phyloP scores from a whole-genome alignment of 2,797 vertebrate genomes.

The Bradypus variegatus region DNA sequence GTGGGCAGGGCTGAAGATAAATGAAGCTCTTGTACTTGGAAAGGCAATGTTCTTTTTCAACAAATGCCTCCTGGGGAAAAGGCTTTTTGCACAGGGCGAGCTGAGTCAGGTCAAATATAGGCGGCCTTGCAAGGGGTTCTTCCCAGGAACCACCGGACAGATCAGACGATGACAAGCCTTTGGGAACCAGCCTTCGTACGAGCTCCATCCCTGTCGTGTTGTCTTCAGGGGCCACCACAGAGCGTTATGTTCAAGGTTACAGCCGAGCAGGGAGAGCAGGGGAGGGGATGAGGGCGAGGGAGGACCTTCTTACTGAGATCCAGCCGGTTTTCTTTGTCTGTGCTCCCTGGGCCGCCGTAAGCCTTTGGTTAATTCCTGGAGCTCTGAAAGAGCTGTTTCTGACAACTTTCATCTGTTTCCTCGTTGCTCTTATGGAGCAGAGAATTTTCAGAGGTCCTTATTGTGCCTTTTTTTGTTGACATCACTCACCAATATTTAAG shows the following conservation, averaged over 20 bases:
- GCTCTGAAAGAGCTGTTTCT: neutral
- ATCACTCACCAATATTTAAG: neutral
- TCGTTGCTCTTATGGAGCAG: neutral
- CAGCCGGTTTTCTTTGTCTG: neutral
- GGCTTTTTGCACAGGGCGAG: accelerated
- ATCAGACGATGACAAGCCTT: too few species aligned
- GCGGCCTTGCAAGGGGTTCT: neutral
- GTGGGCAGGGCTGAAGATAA: neutral
- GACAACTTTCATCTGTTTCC: neutral
- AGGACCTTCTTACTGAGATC: accelerated
- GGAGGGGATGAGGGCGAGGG: accelerated
- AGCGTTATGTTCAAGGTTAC: accelerated
- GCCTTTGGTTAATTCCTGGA: neutral
- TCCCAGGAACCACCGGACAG: neutral
- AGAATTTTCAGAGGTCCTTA: neutral
- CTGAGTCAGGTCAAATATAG: too few species aligned
- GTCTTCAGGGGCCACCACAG: accelerated
- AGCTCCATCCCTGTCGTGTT: neutral
- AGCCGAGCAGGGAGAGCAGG: accelerated
- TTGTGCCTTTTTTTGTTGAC: neutral
- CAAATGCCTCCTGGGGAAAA: neutral
- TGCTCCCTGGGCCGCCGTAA: accelerated
- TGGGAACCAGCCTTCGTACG: neutral
- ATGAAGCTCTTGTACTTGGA: neutral
- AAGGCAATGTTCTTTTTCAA: neutral